These are phyloP conservation scores for Lanius collurio DNA, from an alignment of 2,113 vertebrate species.

Conservation along the genomic window DNA sequence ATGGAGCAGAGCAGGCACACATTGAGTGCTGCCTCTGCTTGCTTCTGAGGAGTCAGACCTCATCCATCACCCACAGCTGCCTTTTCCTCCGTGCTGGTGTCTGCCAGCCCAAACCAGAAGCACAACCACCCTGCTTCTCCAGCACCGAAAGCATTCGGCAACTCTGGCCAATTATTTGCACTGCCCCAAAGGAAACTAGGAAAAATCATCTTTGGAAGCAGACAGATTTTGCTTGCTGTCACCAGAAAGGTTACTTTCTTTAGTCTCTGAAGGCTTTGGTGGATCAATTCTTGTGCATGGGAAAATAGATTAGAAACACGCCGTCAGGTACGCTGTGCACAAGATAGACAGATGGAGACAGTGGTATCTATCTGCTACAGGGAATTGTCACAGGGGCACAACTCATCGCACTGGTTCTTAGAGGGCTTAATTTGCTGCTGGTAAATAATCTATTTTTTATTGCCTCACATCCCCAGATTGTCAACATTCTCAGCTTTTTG, in stretches of 20 bases:
- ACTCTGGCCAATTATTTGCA: slow-evolving; percentile 38
- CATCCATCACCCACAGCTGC: not conserved
- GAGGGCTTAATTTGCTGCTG: slow-evolving; percentile 63
- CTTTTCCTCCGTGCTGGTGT: not conserved
- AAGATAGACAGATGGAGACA: slow-evolving; percentile 54
- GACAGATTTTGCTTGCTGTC: slow-evolving; percentile 12
- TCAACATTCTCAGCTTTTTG: slow-evolving; percentile 66
- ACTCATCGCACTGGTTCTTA: slow-evolving; percentile 53
- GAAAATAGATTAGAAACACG: slow-evolving; percentile 43
- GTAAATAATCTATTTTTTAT: slow-evolving; percentile 70
- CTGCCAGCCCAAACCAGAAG: not conserved
- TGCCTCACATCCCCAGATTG: slow-evolving; percentile 63
- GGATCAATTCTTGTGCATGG: slow-evolving; percentile 50
- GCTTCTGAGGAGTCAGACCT: not conserved
- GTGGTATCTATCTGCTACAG: slow-evolving; percentile 32
- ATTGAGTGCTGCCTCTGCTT: not conserved
- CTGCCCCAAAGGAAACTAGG: slow-evolving; percentile 1
- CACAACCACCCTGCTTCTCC: not conserved
- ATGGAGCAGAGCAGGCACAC: not conserved
- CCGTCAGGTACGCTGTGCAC: slow-evolving; percentile 22
- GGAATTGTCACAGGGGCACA: slow-evolving; percentile 53
- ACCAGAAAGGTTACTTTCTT: slow-evolving; percentile 45
- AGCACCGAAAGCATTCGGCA: not conserved
- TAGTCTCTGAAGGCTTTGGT: slow-evolving; percentile 21
- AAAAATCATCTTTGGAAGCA: not conserved